These are phyloP conservation scores for Drosophila quadrilineata DNA, from an alignment of 1,140 invertebrate species.

Conservation along the genomic window DNA sequence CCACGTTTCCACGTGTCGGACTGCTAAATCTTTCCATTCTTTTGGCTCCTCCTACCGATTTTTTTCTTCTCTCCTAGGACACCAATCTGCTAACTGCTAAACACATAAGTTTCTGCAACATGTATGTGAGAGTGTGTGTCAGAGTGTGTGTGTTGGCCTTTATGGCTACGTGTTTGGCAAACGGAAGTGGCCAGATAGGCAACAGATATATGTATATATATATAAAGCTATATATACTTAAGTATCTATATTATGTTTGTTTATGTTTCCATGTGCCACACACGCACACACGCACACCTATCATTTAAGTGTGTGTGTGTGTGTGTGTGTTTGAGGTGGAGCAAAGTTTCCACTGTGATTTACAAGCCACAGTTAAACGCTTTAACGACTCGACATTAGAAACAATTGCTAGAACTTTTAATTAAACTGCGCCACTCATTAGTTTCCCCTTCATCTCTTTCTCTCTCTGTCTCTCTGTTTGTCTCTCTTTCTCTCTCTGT, in stretches of 20 bases:
- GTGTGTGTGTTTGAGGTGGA: conserved; percentile 6
- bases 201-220: conserved; percentile 35
- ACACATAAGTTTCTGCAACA: conserved; percentile 63
- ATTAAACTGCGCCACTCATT: conserved; percentile 69
- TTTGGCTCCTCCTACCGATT: neutral
- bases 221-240: conserved; percentile 36
- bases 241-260: conserved; percentile 40
- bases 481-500: neutral
- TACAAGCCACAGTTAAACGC: conserved; percentile 69
- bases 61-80: conserved; percentile 4
- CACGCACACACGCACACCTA: neutral
- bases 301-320: neutral
- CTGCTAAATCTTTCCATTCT: conserved; percentile 59
- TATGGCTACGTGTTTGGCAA: conserved; percentile 79
- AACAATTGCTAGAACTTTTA: conserved; percentile 78
- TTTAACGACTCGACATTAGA: conserved; percentile 74
- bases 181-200: conserved; percentile 71
- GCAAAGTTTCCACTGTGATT: conserved; percentile 55
- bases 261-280: conserved; percentile 16
- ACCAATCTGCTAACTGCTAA: conserved; percentile 58
- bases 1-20: conserved; percentile 73
- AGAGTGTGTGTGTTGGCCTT: conserved; percentile 40
- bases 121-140: conserved; percentile 34
- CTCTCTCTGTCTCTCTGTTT: neutral
- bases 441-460: conserved; percentile 6